Evolutionary conservation across 2,888 invertebrate genomes (phyloP).

Genomic region (Suillia variegata): DNA sequence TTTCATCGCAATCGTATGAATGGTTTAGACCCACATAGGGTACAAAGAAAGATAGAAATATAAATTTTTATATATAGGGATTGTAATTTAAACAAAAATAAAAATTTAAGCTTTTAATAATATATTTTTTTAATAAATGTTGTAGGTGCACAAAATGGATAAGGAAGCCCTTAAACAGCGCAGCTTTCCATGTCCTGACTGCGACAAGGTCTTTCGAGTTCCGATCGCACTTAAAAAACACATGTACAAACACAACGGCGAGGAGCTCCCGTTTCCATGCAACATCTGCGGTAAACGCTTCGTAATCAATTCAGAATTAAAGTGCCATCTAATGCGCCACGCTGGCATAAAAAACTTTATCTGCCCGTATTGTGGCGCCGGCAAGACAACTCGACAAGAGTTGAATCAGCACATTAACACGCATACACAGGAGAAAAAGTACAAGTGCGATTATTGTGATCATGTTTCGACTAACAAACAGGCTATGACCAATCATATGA

Average conservation of each 20-base stretch:
- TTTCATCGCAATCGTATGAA: too few species aligned
- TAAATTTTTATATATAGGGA: too few species aligned
- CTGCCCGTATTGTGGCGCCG: constrained; percentile 56
- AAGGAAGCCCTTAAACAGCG: constrained; percentile 46
- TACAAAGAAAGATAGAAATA: too few species aligned
- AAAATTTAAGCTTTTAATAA: too few species aligned
- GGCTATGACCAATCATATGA: constrained; percentile 51
- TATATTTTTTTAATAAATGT: too few species aligned
- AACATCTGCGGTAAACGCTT: too few species aligned
- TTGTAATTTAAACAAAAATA: too few species aligned
- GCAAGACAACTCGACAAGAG: constrained; percentile 56
- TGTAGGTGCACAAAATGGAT: too few species aligned
- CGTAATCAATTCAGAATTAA: constrained; percentile 54
- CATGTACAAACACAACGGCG: constrained; percentile 56
- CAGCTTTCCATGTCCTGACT: constrained; percentile 53
- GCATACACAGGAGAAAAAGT: constrained; percentile 56
- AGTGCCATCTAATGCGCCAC: constrained; percentile 57
- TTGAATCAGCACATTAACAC: constrained; percentile 56
- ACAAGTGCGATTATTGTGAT: constrained; percentile 52
- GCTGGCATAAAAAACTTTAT: constrained; percentile 59
- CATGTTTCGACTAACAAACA: constrained; percentile 56
- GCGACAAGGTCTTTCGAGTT: constrained; percentile 57
- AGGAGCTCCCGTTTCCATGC: constrained; percentile 55
- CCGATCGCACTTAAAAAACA: too few species aligned
- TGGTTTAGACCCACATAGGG: too few species aligned